Conservation (phyloP, 2,888 invertebrate species). For the Acleris holmiana region DNA sequence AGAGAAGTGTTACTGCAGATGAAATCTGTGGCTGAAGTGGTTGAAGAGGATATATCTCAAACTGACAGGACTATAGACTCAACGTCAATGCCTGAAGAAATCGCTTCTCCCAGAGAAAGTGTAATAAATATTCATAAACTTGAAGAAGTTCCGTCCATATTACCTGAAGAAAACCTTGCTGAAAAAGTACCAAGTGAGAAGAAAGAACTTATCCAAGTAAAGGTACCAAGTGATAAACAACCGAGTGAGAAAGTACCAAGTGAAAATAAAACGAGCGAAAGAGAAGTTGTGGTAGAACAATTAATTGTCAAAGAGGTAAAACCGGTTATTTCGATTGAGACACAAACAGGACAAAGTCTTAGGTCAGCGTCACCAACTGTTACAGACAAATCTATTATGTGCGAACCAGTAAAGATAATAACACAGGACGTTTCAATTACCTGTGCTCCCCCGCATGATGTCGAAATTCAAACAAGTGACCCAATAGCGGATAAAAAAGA, state of each 20-base stretch:
- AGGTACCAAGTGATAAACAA: constrained; percentile 41
- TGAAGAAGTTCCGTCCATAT: constrained; percentile 42
- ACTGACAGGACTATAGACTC: constrained; percentile 88
- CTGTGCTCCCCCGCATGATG: constrained; percentile 82
- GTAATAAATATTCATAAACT: constrained; percentile 47
- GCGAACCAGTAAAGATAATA: constrained; percentile 62
- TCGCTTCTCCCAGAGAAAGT: constrained; percentile 70
- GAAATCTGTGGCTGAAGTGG: constrained; percentile 62
- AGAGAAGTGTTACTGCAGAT: constrained; percentile 74
- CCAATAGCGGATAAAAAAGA: constrained; percentile 76
- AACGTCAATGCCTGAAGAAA: constrained; percentile 89
- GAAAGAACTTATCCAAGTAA: constrained; percentile 47
- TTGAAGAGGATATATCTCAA: constrained; percentile 79
- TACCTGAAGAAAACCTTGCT: not conserved
- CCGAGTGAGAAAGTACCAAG: constrained; percentile 38
- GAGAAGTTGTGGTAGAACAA: constrained; percentile 36
- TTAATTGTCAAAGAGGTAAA: constrained; percentile 49
- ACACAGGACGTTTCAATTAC: constrained; percentile 81
- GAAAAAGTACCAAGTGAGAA: constrained; percentile 9
- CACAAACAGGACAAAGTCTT: constrained; percentile 87
- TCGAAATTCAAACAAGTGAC: constrained; percentile 86
- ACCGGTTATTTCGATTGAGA: constrained; percentile 78
- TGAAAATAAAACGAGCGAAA: constrained; percentile 37
- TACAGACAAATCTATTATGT: constrained; percentile 73
- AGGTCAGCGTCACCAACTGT: constrained; percentile 71